Evolutionary conservation across 2,113 vertebrate species (phyloP), one percentile per base, ranked within the genome.

Genomic region (Oncorhynchus clarkii): DNA sequence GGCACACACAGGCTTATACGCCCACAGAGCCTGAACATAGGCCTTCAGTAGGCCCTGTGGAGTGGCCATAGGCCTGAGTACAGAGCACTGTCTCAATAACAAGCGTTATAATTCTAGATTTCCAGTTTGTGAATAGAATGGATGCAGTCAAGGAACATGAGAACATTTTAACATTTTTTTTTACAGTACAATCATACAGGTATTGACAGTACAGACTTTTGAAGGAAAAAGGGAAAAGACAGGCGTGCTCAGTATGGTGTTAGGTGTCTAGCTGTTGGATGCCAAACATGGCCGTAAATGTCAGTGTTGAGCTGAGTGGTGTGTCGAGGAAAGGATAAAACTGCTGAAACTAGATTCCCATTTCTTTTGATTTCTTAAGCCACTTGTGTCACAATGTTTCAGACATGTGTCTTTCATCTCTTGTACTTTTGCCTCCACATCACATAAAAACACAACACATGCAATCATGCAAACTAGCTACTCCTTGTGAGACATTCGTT

Each of bases 301-400:
- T 67, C 27, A 14, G 64, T 12, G 22, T 27, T 76, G 83, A 88
- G 85, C 89, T 89, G 87, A 92, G 88, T 88, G 89, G 84, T 78
- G 87, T 84, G 84, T 89, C 80, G 78, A 73, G 79, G 57, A 29
- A 18, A 71, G 62, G 14, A 85, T 84, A 86, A 90, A 92, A 92
- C 85, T 91, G 89, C 89, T 88, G 91, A 93, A 92, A 90, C 91
- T 86, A 89, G 86, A 87, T 90, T 89, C 88, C 84, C 85, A 87
- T 88, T 87, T 76, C 87, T 88, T 90, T 85, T 81, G 83, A 68
- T 88, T 88, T 89, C 80, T 86, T 82, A 91, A 89, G 87, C 89
- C 87, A 86, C 88, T 90, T 87, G 90, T 91, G 87, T 81, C 88
- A 76, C 82, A 85, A 84, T 90, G 85, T 89, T 90, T 90, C 90